phyloP scores from a whole-genome alignment of 1,140 invertebrate species.

The Lordiphosa clarofinis region DNA sequence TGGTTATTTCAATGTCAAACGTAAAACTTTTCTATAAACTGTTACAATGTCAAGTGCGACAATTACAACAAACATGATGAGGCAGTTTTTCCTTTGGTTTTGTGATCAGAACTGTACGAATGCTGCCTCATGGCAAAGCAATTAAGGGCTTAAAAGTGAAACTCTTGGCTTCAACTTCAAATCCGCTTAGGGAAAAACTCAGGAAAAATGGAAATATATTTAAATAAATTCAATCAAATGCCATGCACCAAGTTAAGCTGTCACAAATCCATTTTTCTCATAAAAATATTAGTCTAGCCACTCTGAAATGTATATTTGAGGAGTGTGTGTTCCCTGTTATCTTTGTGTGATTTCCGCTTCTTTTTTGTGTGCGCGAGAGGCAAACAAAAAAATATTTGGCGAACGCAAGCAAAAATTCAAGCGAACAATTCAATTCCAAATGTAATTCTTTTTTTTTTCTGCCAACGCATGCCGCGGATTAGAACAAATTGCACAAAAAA shows the following conservation, averaged over 20 bases:
- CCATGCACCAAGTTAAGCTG: conserved; percentile 56
- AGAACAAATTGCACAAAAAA: conserved; percentile 63
- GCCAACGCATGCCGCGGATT: conserved; percentile 43
- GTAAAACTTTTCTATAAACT: conserved; percentile 3
- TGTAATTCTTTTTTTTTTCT: conserved; percentile 57
- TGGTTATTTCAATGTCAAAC: conserved; percentile 33
- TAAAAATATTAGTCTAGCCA: conserved; percentile 62
- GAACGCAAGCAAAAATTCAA: conserved; percentile 13
- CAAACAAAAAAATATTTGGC: conserved; percentile 34
- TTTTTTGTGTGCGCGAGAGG: conserved; percentile 14
- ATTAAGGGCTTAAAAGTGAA: conserved; percentile 23
- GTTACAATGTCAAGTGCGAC: conserved; percentile 43
- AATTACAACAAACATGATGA: conserved; percentile 36
- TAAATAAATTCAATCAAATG: conserved; percentile 54
- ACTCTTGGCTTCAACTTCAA: conserved; percentile 16
- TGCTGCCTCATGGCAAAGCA: conserved; percentile 56
- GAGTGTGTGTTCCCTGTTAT: conserved; percentile 16
- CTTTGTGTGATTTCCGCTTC: conserved; percentile 29
- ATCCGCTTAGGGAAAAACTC: conserved; percentile 40
- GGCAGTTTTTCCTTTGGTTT: conserved; percentile 12
- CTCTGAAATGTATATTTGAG: conserved; percentile 12
- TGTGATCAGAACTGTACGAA: conserved; percentile 44
- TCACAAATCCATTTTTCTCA: conserved; percentile 60
- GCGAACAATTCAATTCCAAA: conserved; percentile 40
- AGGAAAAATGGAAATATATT: conserved; percentile 5